Conservation (phyloP, 1,140 invertebrate species). For the Neodiprion virginianus region DNA sequence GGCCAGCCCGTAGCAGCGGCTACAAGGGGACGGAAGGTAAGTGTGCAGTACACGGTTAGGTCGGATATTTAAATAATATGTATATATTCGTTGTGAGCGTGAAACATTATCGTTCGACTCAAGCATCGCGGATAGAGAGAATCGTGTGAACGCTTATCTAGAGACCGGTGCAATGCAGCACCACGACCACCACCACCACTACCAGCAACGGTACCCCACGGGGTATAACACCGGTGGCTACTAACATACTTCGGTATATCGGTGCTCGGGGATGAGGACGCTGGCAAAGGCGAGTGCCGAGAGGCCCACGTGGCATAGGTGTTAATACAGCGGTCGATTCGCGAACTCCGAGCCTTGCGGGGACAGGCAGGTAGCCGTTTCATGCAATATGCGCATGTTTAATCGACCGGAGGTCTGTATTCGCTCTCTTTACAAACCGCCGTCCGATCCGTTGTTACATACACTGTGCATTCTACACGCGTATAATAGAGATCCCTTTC, state of each 20-base stretch:
- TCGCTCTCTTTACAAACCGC: constrained; percentile 46
- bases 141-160: constrained; percentile 7
- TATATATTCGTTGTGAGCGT: neutral
- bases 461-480: neutral
- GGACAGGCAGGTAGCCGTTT: constrained; percentile 50
- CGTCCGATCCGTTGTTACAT: constrained; percentile 21
- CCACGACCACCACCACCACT: neutral
- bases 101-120: neutral
- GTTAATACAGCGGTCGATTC: constrained; percentile 61
- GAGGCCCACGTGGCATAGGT: constrained; percentile 38
- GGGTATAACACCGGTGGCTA: neutral
- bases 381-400: constrained; percentile 65
- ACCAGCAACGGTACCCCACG: neutral
- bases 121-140: neutral
- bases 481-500: neutral
- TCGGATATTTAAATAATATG: constrained; percentile 5
- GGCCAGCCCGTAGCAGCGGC: no score
- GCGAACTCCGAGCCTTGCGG: constrained; percentile 42
- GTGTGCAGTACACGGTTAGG: neutral
- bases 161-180: neutral
- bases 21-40: no score
- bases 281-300: no score
- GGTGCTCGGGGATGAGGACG: no score
- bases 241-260: neutral
- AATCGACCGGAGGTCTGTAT: constrained; percentile 58